Evolutionary conservation across 30 jellyfish, hydroid and myxozoan genomes (phyloP).

Genomic region (Turritopsis dohrnii): DNA sequence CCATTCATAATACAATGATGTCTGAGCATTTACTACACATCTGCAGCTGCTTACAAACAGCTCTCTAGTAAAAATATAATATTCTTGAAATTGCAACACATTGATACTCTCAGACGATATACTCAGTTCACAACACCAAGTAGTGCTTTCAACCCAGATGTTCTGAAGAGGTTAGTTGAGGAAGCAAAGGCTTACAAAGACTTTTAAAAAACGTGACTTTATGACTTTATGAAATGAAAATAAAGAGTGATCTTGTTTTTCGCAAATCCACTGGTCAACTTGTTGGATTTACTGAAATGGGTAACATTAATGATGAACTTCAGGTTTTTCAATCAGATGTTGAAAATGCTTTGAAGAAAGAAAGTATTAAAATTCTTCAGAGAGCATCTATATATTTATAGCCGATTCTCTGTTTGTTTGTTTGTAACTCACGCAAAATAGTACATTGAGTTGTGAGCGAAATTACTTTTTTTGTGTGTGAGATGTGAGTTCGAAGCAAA

Average conservation of each 20-base stretch:
- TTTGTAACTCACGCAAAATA: too few relatives aligned
- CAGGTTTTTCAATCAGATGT: background rate
- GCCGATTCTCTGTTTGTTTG: too few relatives aligned
- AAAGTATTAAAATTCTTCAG: background rate
- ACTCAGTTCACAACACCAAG: background rate
- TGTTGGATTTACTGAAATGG: constrained; percentile 39
- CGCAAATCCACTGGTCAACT: constrained; percentile 23
- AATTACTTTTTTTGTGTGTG: too few relatives aligned
- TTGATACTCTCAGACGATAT: background rate
- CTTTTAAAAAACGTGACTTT: background rate
- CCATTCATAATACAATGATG: background rate
- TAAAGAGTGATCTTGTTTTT: constrained; percentile 25
- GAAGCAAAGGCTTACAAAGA: background rate
- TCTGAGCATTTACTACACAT: background rate
- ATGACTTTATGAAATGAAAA: constrained; percentile 28
- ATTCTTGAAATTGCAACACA: background rate
- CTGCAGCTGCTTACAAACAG: background rate
- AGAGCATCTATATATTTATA: too few relatives aligned
- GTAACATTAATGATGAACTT: constrained; percentile 20
- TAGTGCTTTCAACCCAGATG: background rate
- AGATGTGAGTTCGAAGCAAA: too few relatives aligned
- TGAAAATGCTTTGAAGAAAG: background rate
- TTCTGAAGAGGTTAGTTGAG: background rate
- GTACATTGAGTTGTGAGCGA: too few relatives aligned
- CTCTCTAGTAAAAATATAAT: background rate